Conservation (phyloP, 2,113 vertebrate species). For the Peromyscus polionotus region DNA sequence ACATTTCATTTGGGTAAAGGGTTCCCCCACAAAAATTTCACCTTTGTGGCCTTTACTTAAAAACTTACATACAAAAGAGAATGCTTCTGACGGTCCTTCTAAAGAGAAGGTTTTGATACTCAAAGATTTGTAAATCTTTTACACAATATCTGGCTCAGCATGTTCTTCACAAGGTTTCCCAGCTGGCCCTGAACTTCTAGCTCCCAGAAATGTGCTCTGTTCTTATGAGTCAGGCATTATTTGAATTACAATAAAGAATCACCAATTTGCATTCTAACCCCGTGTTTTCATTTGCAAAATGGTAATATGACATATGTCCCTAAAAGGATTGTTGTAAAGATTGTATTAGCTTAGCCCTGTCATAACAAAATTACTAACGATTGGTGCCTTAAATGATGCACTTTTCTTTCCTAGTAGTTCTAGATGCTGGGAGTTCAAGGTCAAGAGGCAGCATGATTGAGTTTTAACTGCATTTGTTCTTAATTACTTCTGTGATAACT, state of each 20-base stretch:
- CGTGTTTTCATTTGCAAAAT: background rate
- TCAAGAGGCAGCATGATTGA: background rate
- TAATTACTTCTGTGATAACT: background rate
- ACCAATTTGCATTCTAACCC: background rate
- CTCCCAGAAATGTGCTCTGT: background rate
- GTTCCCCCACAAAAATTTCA: background rate
- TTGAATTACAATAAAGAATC: background rate
- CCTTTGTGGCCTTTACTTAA: slow-evolving; percentile 31
- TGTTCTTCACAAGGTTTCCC: background rate
- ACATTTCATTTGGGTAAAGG: background rate
- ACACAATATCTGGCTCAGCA: background rate
- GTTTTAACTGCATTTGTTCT: background rate
- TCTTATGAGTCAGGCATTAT: background rate
- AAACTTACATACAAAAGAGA: background rate
- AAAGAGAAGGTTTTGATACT: background rate
- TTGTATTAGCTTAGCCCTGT: background rate
- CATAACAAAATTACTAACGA: background rate
- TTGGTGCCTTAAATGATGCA: background rate
- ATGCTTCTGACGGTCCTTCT: slow-evolving; percentile 20
- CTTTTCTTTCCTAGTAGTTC: background rate
- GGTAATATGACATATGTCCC: background rate
- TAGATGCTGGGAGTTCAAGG: background rate
- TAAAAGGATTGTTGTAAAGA: background rate
- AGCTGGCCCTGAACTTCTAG: background rate
- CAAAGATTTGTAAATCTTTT: background rate